Conservation (phyloP, 2,888 invertebrate genomes). For the Pseudolycoriella hygida region DNA sequence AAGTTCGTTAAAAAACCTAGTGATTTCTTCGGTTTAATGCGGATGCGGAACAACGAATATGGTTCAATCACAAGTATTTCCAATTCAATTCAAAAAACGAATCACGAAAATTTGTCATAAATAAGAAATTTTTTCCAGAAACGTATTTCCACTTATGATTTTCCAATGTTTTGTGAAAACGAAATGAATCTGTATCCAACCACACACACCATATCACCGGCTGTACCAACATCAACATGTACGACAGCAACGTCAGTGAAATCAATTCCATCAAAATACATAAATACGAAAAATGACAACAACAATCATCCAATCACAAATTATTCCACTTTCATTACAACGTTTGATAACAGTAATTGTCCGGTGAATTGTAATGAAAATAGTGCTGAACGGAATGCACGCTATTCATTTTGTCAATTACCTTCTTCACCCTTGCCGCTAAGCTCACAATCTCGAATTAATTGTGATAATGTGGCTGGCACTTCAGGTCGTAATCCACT, state of each 20-base stretch:
- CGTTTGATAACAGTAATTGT: not conserved
- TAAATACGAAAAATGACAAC: not conserved
- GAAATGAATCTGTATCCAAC: conserved; percentile 8
- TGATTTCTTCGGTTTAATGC: too few species aligned
- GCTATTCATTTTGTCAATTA: too few species aligned
- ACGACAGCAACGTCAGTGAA: not conserved
- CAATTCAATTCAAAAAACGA: too few species aligned
- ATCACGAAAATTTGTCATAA: not conserved
- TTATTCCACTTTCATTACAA: not conserved
- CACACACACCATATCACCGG: conserved; percentile 2
- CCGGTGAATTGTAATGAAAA: not conserved
- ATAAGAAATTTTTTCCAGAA: conserved; percentile 10
- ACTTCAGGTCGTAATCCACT: too few species aligned
- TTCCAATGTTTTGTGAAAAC: conserved; percentile 12
- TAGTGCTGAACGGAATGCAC: too few species aligned
- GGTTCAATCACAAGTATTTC: too few species aligned
- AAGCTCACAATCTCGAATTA: not conserved
- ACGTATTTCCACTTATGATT: conserved; percentile 13
- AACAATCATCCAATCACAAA: not conserved
- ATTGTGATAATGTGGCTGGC: not conserved
- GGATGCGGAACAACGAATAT: too few species aligned
- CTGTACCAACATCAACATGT: not conserved
- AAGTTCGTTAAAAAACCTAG: too few species aligned
- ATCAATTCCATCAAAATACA: not conserved
- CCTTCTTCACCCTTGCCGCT: too few species aligned